Percentiles rank a stretch among this genome's conserved stretches.
Evolutionary conservation across 2,113 vertebrate species (phyloP).

Genomic region (Heptranchias perlo): DNA sequence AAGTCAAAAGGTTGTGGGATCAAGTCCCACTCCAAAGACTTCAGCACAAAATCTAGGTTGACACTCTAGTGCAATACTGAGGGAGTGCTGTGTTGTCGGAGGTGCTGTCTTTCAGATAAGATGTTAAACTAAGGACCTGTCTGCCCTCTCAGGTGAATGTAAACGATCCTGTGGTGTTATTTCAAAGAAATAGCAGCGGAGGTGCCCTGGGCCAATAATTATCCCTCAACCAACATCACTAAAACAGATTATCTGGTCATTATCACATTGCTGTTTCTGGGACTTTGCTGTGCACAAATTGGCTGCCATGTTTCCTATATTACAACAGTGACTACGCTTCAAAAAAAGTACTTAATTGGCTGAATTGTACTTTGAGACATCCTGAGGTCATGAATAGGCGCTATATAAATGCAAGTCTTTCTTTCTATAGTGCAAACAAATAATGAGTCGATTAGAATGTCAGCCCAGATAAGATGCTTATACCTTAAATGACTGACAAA

Average conservation of each 20-base stretch:
- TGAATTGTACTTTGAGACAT: background rate
- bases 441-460: too few species aligned
- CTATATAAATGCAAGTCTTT: too few species aligned
- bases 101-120: background rate
- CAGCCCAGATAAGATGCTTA: too few species aligned
- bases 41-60: background rate
- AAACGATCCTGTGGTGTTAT: background rate
- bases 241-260: background rate
- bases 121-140: background rate
- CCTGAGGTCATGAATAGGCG: too few species aligned
- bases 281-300: background rate
- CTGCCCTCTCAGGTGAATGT: background rate
- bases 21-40: background rate
- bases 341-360: background rate
- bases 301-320: background rate
- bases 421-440: too few species aligned
- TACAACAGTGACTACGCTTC: background rate
- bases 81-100: background rate
- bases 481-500: too few species aligned
- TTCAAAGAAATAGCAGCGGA: background rate
- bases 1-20: background rate
- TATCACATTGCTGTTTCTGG: background rate
- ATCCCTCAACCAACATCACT: background rate
- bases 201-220: background rate
- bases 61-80: background rate